phyloP scores from a whole-genome alignment of 2,113 vertebrate genomes.

The Hippocampus comes region DNA sequence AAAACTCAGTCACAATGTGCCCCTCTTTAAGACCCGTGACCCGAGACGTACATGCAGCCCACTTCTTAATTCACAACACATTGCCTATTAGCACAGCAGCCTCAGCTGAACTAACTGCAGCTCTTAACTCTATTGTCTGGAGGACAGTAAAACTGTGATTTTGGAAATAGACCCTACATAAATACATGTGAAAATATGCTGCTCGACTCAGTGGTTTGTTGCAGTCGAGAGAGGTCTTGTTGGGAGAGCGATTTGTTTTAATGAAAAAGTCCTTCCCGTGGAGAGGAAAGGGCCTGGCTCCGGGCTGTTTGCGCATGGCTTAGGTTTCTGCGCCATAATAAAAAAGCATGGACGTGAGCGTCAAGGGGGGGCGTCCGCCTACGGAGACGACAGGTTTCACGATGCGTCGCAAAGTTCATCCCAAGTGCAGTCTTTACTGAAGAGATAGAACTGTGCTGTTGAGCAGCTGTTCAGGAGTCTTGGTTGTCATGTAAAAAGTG shows the following conservation, averaged over 20 bases:
- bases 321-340: conserved; percentile 65
- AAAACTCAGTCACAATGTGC: conserved; percentile 12
- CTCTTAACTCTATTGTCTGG: conserved; percentile 43
- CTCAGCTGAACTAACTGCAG: conserved; percentile 23
- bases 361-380: conserved; percentile 22
- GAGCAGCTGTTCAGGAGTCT: not conserved
- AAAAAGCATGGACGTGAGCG: conserved; percentile 58
- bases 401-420: not conserved
- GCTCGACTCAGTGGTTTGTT: conserved; percentile 37
- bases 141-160: conserved; percentile 50
- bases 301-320: conserved; percentile 67
- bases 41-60: conserved; percentile 10
- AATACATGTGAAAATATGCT: conserved; percentile 47
- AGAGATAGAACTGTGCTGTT: not conserved
- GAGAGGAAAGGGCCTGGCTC: conserved; percentile 44
- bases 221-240: conserved; percentile 20
- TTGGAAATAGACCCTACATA: conserved; percentile 14
- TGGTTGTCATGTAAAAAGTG: not conserved
- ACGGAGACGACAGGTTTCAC: not conserved
- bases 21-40: not conserved
- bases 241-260: conserved; percentile 57
- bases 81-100: conserved; percentile 39
- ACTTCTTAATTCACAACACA: conserved; percentile 43
- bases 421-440: not conserved
- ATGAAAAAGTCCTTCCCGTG: conserved; percentile 65